A percentile compares a stretch with the other conserved stretches of the same genome.
Evolutionary conservation across 2,888 invertebrate species (phyloP).

Genomic region (Xanthia togata): DNA sequence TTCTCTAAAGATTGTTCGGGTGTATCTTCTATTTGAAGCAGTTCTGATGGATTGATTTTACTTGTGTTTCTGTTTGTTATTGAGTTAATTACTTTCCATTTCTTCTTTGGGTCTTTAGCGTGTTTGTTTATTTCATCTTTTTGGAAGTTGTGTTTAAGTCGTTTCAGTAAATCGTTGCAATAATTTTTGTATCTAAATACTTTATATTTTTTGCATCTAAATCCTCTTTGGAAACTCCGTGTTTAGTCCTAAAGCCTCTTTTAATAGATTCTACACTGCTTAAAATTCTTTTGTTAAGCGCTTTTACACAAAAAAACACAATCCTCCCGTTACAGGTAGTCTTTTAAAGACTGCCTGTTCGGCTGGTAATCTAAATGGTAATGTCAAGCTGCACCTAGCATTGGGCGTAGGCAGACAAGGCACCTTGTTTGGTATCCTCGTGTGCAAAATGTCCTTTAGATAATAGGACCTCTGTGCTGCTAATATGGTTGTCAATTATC

Average conservation of each 20-base stretch:
- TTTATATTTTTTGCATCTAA: neutral
- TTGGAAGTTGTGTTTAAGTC: no score
- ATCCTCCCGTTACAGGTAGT: slow-evolving; percentile 39
- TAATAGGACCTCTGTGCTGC: slow-evolving; percentile 38
- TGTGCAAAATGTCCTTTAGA: slow-evolving; percentile 42
- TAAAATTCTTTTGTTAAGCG: slow-evolving; percentile 18
- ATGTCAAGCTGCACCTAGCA: slow-evolving; percentile 54
- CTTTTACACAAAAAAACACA: slow-evolving; percentile 29
- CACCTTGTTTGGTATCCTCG: slow-evolving; percentile 52
- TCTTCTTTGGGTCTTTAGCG: no score
- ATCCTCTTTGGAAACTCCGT: neutral
- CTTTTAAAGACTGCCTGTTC: slow-evolving; percentile 56
- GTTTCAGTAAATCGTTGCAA: no score
- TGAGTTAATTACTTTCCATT: no score
- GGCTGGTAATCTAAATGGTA: slow-evolving; percentile 51
- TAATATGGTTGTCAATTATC: slow-evolving; percentile 21
- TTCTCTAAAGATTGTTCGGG: no score
- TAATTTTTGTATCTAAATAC: slow-evolving; percentile 10
- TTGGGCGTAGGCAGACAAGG: slow-evolving; percentile 54
- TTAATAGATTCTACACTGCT: slow-evolving; percentile 20
- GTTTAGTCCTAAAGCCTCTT: neutral
- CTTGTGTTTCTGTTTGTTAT: no score
- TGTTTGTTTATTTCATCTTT: no score
- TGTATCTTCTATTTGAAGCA: no score
- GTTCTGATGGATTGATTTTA: no score